phyloP scores from a whole-genome alignment of 2,888 invertebrate genomes.

The Opisthograptis luteolata region DNA sequence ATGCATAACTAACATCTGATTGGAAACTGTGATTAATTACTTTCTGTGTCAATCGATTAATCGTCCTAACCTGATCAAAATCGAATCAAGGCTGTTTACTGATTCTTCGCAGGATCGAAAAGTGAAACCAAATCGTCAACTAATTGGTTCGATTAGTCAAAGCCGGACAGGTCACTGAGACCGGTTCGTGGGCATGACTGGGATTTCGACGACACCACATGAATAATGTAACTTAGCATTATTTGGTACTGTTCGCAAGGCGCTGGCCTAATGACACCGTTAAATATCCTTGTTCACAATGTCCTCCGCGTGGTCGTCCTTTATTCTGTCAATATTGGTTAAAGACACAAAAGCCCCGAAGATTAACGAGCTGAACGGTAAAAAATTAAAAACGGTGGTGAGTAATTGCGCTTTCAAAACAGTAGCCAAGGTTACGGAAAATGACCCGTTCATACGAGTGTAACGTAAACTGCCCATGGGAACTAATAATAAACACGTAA shows the following conservation, averaged over 20 bases:
- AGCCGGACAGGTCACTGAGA: constrained; percentile 61
- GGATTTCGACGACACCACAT: constrained; percentile 65
- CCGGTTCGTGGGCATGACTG: constrained; percentile 59
- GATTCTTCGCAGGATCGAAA: constrained; percentile 59
- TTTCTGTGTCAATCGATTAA: constrained; percentile 24
- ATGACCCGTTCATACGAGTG: constrained; percentile 58
- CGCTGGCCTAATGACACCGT: constrained; percentile 70
- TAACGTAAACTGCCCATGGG: constrained; percentile 66
- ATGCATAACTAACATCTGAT: constrained; percentile 35
- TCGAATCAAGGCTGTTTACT: constrained; percentile 62
- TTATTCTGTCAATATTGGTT: constrained; percentile 48
- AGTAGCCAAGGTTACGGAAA: constrained; percentile 68
- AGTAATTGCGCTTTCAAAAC: constrained; percentile 56
- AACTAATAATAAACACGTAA: constrained; percentile 80
- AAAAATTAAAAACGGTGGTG: constrained; percentile 44
- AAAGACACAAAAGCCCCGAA: constrained; percentile 41
- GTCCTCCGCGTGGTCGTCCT: constrained; percentile 33
- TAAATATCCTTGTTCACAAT: constrained; percentile 58
- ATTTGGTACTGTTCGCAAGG: constrained; percentile 59
- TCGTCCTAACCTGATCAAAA: constrained; percentile 43
- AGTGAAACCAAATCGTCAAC: constrained; percentile 69
- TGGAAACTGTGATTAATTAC: constrained; percentile 25
- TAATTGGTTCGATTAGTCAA: constrained; percentile 69
- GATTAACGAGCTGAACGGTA: constrained; percentile 40
- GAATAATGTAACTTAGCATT: constrained; percentile 67